Evolutionary conservation across 2,888 invertebrate genomes (phyloP), one percentile per base, ranked within the genome.

Genomic region (Callosobruchus maculatus): DNA sequence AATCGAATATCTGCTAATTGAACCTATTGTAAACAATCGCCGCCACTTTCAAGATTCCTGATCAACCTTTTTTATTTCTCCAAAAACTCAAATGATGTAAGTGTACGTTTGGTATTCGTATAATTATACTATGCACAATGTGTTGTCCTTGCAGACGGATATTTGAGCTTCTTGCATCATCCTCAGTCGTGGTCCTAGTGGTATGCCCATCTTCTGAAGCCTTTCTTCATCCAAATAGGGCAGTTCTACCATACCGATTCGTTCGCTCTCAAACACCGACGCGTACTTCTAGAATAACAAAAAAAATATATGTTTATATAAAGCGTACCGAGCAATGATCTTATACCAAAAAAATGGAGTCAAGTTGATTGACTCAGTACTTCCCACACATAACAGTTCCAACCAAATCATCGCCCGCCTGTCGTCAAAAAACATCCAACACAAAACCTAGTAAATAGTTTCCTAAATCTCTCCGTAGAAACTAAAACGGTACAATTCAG

Each of bases 221-320:
- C 95, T 90, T 80, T 97, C 96, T 85, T 97, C 97, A 0, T 94
- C 95, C 79, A 97, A 89, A 88, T 96, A 97, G 0, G 97, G 97
- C 75, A 97, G 88, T 86, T 97, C 97, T 49, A 96, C 94, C 88
- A 97, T 95, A 7, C 96, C 96, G 0, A 95, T 93, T 83, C 94
- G 93, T 87, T 97, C 96, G 79, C 93, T 93, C 83, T 96, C 95
- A 78, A 97, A 92, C 71, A 94, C 90, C 0, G 89, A 89, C 66
- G 95, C 95, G 85, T 96, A 97, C 93, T 95, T 96, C 97, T 97
- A 89, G 26, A 88, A 88, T 82, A 78, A 78, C 81, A 79, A 70
- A 72, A 21, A 68, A 70, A 74, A 68, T 49, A 49, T 18, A 1
- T 76, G 80, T 84, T 86, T 26, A 26, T n/a, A n/a, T n/a, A n/a